Base-by-base conservation (phyloP, 2,888 invertebrate genomes). In the Hipparchia sbordonii region DNA sequence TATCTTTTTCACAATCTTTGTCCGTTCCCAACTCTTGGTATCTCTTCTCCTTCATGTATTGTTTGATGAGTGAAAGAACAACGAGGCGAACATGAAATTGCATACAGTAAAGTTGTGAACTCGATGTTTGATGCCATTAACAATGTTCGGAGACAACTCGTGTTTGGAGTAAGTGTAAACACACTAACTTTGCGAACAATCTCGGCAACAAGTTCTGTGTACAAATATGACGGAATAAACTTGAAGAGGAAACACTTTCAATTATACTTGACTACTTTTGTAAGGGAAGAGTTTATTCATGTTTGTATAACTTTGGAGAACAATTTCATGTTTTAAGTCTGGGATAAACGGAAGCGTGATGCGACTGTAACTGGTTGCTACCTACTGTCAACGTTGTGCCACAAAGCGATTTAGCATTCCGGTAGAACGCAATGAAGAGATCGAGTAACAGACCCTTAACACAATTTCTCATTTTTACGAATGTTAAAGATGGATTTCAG, bases 61-160 rank as follows among this genome's bases (percentile, higher is more conserved):
- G 51, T 23, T 63, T 23, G 51, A 10, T 45, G 39, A 63, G 57
- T 68, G 61, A 65, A 72, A 39, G 39, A 72, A 71, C 70, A 61
- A 72, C 33, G 52, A 33, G 59, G 51, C 12, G 48, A 6, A 60
- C 52, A 61, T 69, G 51, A 69, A 61, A 61, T 69, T 70, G 61
- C 52, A 68, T 68, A 63, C 63, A 66, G 45, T 23, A 13, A 61
- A 76, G 65, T 72, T 72, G 39, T 6, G 60, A 72, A 66, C 60
- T 72, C 65, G 60, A 12, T 73, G 67, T 72, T 56, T 68, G 63
- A 68, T 66, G 46, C 52, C 65, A 59, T 69, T 57, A 72, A 74
- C 74, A 72, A 72, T 66, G 76, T 74, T 71, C 68, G 63, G 60
- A 67, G 65, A 72, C 70, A 66, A 71, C 68, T 61, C 62, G 70